Base-by-base conservation (phyloP, 1,140 invertebrate species). In the Steinernema feltiae region DNA sequence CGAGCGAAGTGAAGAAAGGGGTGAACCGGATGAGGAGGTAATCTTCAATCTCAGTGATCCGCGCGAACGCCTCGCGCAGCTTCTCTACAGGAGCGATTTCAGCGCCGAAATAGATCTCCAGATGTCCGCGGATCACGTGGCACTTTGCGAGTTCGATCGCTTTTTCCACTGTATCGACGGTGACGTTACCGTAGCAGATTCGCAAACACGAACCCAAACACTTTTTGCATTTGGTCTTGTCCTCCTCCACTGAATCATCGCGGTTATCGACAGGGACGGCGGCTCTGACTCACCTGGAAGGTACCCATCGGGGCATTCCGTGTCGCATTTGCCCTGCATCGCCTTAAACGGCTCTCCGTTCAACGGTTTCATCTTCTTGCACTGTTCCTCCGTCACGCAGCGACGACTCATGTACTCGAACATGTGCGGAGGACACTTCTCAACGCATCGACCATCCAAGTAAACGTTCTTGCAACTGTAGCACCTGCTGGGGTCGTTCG, bases 11-110 rank as follows among this genome's bases (percentile, higher is more conserved):
- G 0, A 97, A 85, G 0, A 92, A 91, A 83, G 91, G 92, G 17
- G 93, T 93, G 0, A 93, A 90, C 17, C 91, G 90, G 3, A 97
- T 90, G 84, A 93, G 92, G 30, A 97, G 87, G 78, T 90, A 76
- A 0, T 92, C 91, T 32, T 89, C 88, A 35, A 97, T 94, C 79
- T 91, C 91, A 76, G 91, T 90, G 41, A 97, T 92, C 70, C 89
- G 89, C n/a, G 90, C 90, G 48, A 97, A 87, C 76, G 90, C 91
- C 24, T 91, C 88, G 82, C 93, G 92, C 41, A 97, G 86, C 70
- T 92, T 91, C 48, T 91, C 89, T n/a, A 92, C 90, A 30, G 93
- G 48, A n/a, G 63, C 75, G 1, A 41, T 32, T 1, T 92, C 91
- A 24, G 92, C 91, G 41, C 91, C 90, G 81, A 53, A 32, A 53